These are phyloP conservation scores for Gopherus evgoodei DNA, from an alignment of 2,113 vertebrate species.

Conservation along the genomic window DNA sequence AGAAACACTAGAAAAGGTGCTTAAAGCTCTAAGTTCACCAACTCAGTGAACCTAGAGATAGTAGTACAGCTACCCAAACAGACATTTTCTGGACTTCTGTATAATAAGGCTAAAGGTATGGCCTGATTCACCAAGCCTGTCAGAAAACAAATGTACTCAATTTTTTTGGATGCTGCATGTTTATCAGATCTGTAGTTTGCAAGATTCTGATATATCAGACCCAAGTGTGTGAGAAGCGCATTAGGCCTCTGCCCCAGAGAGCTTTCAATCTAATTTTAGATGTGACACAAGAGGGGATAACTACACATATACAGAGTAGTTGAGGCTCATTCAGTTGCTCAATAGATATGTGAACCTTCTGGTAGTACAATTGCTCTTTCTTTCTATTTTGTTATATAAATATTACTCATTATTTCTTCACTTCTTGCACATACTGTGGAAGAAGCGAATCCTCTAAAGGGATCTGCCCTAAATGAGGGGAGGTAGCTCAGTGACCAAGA, in stretches of 20 bases:
- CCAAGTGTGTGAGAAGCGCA: not conserved
- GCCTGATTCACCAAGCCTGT: not conserved
- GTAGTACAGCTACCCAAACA: not conserved
- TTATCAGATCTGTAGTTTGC: not conserved
- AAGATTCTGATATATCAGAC: not conserved
- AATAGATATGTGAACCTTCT: not conserved
- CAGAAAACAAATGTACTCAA: conserved; percentile 7
- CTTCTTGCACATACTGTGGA: not conserved
- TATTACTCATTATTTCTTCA: not conserved
- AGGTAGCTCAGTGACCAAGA: not conserved
- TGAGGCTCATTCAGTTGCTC: not conserved
- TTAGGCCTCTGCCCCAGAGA: not conserved
- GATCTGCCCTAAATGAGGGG: not conserved
- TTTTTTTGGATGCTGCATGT: not conserved
- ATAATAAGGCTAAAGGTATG: not conserved
- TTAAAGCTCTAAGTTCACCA: conserved; percentile 17
- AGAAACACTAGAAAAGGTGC: not conserved
- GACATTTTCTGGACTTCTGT: conserved; percentile 16
- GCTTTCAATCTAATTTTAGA: not conserved
- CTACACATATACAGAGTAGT: not conserved
- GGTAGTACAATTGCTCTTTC: not conserved
- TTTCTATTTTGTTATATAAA: not conserved
- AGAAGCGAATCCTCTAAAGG: not conserved
- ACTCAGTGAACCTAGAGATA: not conserved
- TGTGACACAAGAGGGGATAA: not conserved